phyloP scores from a whole-genome alignment of 2,888 invertebrate species.

The Dysmachus trigonus region DNA sequence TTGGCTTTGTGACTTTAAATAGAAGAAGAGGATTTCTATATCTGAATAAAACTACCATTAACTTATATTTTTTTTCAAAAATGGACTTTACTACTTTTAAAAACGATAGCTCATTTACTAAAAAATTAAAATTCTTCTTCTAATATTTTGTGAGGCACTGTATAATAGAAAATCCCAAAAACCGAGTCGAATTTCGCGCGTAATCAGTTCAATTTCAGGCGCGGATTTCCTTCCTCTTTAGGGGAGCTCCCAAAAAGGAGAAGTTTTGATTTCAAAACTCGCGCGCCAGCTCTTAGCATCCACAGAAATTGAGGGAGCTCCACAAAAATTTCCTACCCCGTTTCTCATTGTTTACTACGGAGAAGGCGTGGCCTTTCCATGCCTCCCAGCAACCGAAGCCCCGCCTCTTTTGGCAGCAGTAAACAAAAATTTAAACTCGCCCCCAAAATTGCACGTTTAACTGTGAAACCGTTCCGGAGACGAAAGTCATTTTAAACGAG shows the following conservation, averaged over 20 bases:
- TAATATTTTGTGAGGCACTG: no score
- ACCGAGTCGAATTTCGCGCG: slow-evolving; percentile 21
- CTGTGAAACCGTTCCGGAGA: background rate
- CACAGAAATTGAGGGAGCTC: slow-evolving; percentile 43
- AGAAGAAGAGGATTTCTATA: no score
- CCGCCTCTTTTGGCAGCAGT: background rate
- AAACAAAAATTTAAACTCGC: slow-evolving; percentile 23
- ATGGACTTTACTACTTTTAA: no score
- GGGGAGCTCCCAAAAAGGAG: background rate
- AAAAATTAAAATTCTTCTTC: no score
- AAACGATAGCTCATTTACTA: no score
- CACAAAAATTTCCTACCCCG: slow-evolving; percentile 21
- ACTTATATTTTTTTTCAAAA: no score
- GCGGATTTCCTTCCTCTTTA: background rate
- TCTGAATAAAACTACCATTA: no score
- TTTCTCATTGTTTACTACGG: background rate
- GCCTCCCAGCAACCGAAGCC: background rate
- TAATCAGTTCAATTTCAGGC: background rate
- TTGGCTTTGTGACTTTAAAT: no score
- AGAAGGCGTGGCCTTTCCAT: background rate
- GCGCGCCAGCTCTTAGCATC: slow-evolving; percentile 7
- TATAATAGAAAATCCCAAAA: no score
- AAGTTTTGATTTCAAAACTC: background rate
- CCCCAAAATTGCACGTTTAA: slow-evolving; percentile 1
- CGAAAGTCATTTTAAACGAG: slow-evolving; percentile 5